A percentile compares a stretch with the other conserved stretches of the same genome.
Evolutionary conservation across 2,888 invertebrate genomes (phyloP).

Genomic region (Brenthis hecate): DNA sequence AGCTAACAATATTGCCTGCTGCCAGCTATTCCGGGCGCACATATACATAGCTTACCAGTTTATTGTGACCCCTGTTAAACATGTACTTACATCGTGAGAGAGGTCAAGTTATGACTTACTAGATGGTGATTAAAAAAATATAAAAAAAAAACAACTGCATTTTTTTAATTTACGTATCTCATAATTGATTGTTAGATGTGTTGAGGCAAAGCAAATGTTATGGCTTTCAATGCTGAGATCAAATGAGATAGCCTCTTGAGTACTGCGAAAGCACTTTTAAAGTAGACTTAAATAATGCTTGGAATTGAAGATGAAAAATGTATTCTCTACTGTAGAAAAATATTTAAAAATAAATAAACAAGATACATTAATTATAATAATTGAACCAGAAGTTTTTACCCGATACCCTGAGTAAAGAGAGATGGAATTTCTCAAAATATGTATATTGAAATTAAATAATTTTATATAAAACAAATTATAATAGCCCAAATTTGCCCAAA

Average conservation of each 20-base stretch:
- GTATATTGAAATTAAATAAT: too few species aligned
- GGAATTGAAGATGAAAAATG: too few species aligned
- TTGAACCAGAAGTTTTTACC: too few species aligned
- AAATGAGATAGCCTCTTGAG: not conserved
- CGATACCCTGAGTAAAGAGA: too few species aligned
- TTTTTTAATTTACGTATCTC: conserved; percentile 5
- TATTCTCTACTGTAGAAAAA: too few species aligned
- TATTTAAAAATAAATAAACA: too few species aligned
- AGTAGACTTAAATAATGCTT: too few species aligned
- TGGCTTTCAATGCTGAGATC: not conserved
- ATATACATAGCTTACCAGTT: not conserved
- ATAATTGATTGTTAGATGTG: conserved; percentile 13
- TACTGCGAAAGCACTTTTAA: too few species aligned
- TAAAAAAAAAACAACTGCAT: not conserved
- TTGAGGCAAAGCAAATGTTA: not conserved
- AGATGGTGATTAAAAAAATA: conserved; percentile 6
- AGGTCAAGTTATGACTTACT: not conserved
- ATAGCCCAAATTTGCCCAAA: too few species aligned
- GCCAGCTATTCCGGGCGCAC: not conserved
- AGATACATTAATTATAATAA: too few species aligned
- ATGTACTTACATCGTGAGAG: not conserved
- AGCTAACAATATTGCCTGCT: conserved; percentile 36
- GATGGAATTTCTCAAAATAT: too few species aligned
- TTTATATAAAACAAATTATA: too few species aligned
- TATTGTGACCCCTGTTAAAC: not conserved